Evolutionary conservation across 1,140 invertebrate species (phyloP).

Genomic region (Heliothis virescens): DNA sequence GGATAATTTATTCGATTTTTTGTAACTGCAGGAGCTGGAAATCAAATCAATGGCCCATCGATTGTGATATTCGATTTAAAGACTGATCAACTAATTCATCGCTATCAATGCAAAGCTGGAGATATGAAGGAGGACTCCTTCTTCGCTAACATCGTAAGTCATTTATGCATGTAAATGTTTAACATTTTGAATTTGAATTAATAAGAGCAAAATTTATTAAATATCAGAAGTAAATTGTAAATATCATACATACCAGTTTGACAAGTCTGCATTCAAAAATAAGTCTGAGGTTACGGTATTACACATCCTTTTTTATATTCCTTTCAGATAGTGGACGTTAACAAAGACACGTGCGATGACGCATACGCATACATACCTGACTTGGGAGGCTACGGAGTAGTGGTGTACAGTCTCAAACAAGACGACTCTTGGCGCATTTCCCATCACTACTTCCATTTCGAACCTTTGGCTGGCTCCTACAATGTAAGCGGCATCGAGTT

Average conservation of each 20-base stretch:
- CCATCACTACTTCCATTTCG: conserved; percentile 94
- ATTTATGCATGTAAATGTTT: neutral
- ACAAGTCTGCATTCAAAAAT: neutral
- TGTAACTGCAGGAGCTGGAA: conserved; percentile 77
- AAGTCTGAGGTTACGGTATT: neutral
- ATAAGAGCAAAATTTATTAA: neutral
- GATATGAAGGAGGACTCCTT: conserved; percentile 90
- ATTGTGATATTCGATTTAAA: conserved; percentile 91
- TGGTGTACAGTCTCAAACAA: conserved; percentile 91
- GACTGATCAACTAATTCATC: conserved; percentile 89
- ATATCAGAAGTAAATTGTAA: too few species aligned
- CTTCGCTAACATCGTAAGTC: conserved; percentile 90
- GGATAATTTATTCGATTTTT: too few species aligned
- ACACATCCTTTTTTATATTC: neutral
- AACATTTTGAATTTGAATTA: neutral
- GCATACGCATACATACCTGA: conserved; percentile 92
- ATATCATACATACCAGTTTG: neutral
- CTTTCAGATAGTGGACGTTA: conserved; percentile 88
- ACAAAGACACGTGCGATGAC: conserved; percentile 89
- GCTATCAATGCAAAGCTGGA: conserved; percentile 88
- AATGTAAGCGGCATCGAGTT: conserved; percentile 91
- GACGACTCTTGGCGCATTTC: conserved; percentile 92
- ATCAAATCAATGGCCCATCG: conserved; percentile 88
- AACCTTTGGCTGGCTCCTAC: conserved; percentile 91
- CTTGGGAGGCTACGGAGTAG: conserved; percentile 90